phyloP scores from a whole-genome alignment of 2,113 vertebrate genomes.

The Blennius ocellaris region DNA sequence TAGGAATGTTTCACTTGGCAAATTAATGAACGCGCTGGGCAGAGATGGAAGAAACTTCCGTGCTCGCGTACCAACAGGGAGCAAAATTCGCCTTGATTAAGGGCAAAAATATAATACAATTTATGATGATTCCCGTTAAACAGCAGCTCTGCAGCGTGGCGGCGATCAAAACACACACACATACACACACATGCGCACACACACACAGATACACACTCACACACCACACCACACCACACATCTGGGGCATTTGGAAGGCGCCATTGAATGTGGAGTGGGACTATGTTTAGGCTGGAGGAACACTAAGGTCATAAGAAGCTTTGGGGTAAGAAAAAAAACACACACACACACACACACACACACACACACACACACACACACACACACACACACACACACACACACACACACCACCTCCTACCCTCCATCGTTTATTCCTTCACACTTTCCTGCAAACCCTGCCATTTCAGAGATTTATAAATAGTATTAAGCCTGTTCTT shows the following conservation, averaged over 20 bases:
- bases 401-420: slow-evolving; percentile 44
- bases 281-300: slow-evolving; percentile 75
- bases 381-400: slow-evolving; percentile 33
- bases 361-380: slow-evolving; percentile 2
- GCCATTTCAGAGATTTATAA: slow-evolving; percentile 81
- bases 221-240: no score
- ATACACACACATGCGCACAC: no score
- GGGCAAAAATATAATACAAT: slow-evolving; percentile 21
- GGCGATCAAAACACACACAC: slow-evolving; percentile 28
- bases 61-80: slow-evolving; percentile 8
- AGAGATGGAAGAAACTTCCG: slow-evolving; percentile 21
- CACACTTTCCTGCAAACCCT: slow-evolving; percentile 79
- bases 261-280: slow-evolving; percentile 44
- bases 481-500: slow-evolving; percentile 82
- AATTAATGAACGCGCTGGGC: slow-evolving; percentile 58
- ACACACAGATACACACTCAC: no score
- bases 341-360: slow-evolving; percentile 34
- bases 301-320: slow-evolving; percentile 80
- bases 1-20: slow-evolving; percentile 66
- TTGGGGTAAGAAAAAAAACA: slow-evolving; percentile 62
- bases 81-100: slow-evolving; percentile 19
- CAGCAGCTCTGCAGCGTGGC: slow-evolving; percentile 12
- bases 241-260: slow-evolving; percentile 47
- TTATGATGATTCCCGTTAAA: slow-evolving; percentile 22
- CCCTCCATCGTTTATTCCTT: slow-evolving; percentile 73